A percentile compares a stretch with the other conserved stretches of the same genome.
These are phyloP conservation scores for Cydia amplana DNA, from an alignment of 1,140 invertebrate genomes.

Conservation along the genomic window DNA sequence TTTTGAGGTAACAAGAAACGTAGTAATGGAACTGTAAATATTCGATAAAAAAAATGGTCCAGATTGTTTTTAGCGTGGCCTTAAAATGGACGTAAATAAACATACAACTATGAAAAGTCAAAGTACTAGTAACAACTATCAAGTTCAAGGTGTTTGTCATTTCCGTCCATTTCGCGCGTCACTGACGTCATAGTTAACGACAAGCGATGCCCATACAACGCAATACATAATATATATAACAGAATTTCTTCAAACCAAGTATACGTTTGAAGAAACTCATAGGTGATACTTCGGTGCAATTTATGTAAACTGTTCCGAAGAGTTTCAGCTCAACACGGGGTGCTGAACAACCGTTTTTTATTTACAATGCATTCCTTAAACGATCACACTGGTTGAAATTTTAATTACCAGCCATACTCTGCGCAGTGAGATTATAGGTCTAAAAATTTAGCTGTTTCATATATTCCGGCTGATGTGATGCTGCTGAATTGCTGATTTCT, in stretches of 20 bases:
- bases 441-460: too few species aligned
- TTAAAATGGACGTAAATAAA: constrained; percentile 20
- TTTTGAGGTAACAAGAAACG: background rate
- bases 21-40: background rate
- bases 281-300: constrained; percentile 39
- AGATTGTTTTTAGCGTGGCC: constrained; percentile 21
- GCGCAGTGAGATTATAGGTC: too few species aligned
- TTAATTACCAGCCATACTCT: too few species aligned
- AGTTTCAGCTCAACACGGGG: constrained; percentile 55
- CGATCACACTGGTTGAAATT: constrained; percentile 51
- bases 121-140: background rate
- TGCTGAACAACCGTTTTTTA: constrained; percentile 72
- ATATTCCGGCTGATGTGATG: too few species aligned
- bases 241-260: constrained; percentile 30
- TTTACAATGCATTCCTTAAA: constrained; percentile 75
- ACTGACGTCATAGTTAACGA: constrained; percentile 74
- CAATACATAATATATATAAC: constrained; percentile 50
- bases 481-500: too few species aligned
- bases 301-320: constrained; percentile 31
- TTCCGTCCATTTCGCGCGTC: constrained; percentile 46
- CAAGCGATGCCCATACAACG: constrained; percentile 77
- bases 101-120: background rate
- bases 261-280: constrained; percentile 43
- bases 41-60: background rate
- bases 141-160: background rate